Evolutionary conservation across 1,140 invertebrate genomes (phyloP).

Genomic region (Odontomachus brunneus): DNA sequence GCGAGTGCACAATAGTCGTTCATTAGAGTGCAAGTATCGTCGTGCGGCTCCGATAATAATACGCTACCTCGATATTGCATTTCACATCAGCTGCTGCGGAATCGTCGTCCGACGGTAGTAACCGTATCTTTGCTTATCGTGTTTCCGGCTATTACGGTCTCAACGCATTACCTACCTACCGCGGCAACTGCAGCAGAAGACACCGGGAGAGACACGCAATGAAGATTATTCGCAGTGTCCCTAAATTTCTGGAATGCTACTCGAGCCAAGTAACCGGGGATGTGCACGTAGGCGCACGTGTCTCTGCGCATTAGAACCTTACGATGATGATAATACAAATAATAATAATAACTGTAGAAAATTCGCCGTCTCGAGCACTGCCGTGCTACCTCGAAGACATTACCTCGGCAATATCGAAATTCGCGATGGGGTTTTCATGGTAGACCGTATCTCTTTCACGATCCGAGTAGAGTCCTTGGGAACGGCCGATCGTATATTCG

Average conservation of each 20-base stretch:
- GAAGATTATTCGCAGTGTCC: slow-evolving; percentile 35
- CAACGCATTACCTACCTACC: slow-evolving; percentile 50
- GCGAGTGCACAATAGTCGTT: not conserved
- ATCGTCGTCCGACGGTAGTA: slow-evolving; percentile 29
- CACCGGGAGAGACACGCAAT: slow-evolving; percentile 11
- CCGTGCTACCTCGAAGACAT: not conserved
- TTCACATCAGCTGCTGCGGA: slow-evolving; percentile 15
- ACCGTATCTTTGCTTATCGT: slow-evolving; percentile 58
- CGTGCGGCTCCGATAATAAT: not conserved
- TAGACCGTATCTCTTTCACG: not conserved
- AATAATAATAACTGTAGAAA: slow-evolving; percentile 36
- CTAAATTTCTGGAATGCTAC: slow-evolving; percentile 32
- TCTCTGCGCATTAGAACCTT: slow-evolving; percentile 24
- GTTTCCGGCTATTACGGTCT: slow-evolving; percentile 55
- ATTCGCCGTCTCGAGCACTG: slow-evolving; percentile 29
- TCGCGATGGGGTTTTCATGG: slow-evolving; percentile 14
- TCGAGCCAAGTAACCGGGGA: slow-evolving; percentile 20
- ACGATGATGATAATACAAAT: slow-evolving; percentile 26
- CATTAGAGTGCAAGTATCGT: slow-evolving; percentile 10
- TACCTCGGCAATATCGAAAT: slow-evolving; percentile 15
- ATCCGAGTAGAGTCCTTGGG: slow-evolving; percentile 11
- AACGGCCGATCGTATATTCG: slow-evolving; percentile 29
- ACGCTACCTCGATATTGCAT: not conserved
- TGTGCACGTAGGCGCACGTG: too few relatives aligned
- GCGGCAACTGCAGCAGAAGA: slow-evolving; percentile 24